A percentile compares a stretch with the other conserved stretches of the same genome.
Conservation (phyloP, 2,113 vertebrate genomes). For the Platysteira castanea region DNA sequence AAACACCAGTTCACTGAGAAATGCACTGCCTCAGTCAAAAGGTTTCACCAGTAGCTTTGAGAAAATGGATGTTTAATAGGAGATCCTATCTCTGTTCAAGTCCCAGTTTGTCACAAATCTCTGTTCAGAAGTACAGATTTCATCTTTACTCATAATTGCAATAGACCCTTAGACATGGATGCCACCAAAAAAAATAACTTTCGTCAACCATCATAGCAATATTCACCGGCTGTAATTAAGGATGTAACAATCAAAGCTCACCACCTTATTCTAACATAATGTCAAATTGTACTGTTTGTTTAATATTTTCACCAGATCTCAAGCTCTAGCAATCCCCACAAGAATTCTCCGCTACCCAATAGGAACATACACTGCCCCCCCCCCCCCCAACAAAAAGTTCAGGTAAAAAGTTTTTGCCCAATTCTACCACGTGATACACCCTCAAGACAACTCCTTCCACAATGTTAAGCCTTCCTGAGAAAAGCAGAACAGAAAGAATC, state of each 20-base stretch:
- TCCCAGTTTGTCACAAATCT: background rate
- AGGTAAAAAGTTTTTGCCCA: background rate
- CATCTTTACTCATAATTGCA: background rate
- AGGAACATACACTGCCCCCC: background rate
- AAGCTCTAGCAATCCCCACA: background rate
- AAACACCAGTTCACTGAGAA: background rate
- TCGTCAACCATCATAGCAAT: background rate
- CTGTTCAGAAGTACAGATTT: background rate
- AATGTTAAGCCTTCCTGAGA: background rate
- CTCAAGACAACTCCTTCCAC: background rate
- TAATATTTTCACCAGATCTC: background rate
- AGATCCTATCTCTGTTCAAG: background rate
- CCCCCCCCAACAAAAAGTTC: background rate
- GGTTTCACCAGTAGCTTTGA: background rate
- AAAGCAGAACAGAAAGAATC: background rate
- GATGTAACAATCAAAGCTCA: background rate
- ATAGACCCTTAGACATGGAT: background rate
- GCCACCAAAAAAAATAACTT: background rate
- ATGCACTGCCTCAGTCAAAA: background rate
- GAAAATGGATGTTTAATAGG: background rate
- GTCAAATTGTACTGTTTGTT: background rate
- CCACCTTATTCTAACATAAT: background rate
- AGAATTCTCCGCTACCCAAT: background rate
- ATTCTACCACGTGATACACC: background rate
- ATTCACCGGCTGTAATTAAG: background rate